Conservation (phyloP, 2,888 invertebrate genomes). For the Podabrus alpinus region DNA sequence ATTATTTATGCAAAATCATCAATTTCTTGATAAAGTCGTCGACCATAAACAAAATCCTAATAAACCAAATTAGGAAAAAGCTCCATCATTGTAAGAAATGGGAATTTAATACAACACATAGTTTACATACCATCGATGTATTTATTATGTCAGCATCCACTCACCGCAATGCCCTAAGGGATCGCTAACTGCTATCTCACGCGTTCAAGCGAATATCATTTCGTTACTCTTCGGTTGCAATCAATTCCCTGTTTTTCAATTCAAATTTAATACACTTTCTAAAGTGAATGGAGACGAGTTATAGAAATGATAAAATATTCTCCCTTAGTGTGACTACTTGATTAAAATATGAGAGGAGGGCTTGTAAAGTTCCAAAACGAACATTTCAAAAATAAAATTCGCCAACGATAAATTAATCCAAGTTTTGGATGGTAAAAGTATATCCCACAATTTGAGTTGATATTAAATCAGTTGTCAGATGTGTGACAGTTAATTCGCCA, state of each 20-base stretch:
- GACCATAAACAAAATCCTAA: not conserved
- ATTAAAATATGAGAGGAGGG: not conserved
- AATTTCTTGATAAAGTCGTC: not conserved
- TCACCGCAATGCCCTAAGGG: constrained; percentile 14
- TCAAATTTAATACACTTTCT: constrained; percentile 18
- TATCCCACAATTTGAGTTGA: not conserved
- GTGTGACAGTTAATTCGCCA: not conserved
- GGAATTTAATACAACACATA: constrained; percentile 8
- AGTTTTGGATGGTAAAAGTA: not conserved
- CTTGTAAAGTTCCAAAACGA: not conserved
- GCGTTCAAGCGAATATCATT: constrained; percentile 20
- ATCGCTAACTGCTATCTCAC: constrained; percentile 9
- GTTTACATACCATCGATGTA: constrained; percentile 13
- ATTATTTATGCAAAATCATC: not conserved
- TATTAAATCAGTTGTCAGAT: constrained; percentile 2
- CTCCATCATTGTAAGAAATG: not conserved
- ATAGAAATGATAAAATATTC: constrained; percentile 7
- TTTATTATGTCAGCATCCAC: constrained; percentile 9
- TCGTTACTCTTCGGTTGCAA: constrained; percentile 16
- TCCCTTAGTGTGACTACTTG: not conserved
- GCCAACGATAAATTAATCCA: not conserved
- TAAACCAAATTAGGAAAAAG: not conserved
- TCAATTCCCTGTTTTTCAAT: constrained; percentile 20
- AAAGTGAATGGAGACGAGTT: constrained; percentile 9
- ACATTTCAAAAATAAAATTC: not conserved